Percentiles rank a stretch among this genome's conserved stretches.
Conservation (phyloP, 1,140 invertebrate genomes). For the Oppia nitens region DNA sequence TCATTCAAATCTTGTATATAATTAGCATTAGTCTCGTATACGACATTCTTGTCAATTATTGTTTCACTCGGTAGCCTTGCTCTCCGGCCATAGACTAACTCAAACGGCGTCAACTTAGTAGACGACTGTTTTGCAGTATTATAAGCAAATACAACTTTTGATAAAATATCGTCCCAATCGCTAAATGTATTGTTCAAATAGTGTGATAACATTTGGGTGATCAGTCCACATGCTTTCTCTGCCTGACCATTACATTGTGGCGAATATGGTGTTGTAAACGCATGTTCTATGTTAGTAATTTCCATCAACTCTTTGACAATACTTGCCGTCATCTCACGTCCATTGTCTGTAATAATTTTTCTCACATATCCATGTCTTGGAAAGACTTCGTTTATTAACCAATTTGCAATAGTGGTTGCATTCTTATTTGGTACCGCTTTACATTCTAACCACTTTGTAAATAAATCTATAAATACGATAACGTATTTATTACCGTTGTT, state of each 20-base stretch:
- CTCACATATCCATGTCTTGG: constrained; percentile 14
- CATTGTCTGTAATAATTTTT: constrained; percentile 18
- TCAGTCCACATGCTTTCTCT: no score
- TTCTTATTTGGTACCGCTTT: constrained; percentile 20
- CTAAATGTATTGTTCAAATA: no score
- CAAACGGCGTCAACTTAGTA: constrained; percentile 20
- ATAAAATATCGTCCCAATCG: constrained; percentile 26
- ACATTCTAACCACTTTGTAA: constrained; percentile 23
- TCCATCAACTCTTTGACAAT: constrained; percentile 19
- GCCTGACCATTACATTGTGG: constrained; percentile 24
- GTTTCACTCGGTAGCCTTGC: no score
- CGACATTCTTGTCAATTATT: no score
- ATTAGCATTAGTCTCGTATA: no score
- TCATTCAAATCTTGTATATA: no score
- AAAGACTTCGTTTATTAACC: constrained; percentile 19
- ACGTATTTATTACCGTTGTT: constrained; percentile 22
- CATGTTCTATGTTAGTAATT: constrained; percentile 18
- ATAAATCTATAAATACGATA: constrained; percentile 21
- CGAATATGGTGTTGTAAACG: constrained; percentile 22
- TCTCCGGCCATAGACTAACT: constrained; percentile 23
- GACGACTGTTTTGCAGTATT: constrained; percentile 16
- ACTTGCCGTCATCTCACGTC: constrained; percentile 14
- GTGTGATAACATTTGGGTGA: no score
- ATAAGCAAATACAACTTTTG: constrained; percentile 14
- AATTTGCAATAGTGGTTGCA: constrained; percentile 21